phyloP scores from a whole-genome alignment of 1,140 invertebrate species.

The Calephelis virginiensis region DNA sequence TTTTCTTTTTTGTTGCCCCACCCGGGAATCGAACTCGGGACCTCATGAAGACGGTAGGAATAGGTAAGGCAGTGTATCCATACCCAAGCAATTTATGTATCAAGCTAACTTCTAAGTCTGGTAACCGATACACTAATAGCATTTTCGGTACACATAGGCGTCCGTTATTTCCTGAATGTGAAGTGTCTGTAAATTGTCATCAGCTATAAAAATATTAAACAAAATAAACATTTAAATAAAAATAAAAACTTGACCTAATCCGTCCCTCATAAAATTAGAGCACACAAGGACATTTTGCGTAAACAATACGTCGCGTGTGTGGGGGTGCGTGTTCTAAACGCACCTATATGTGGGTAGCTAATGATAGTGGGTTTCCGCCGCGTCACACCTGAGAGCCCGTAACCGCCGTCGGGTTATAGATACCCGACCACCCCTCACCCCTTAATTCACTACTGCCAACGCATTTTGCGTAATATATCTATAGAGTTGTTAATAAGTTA shows the following conservation, averaged over 20 bases:
- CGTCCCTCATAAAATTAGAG: constrained; percentile 42
- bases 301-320: constrained; percentile 42
- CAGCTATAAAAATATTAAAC: no score
- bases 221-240: no score
- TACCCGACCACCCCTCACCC: constrained; percentile 63
- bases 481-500: constrained; percentile 37
- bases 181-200: no score
- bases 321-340: constrained; percentile 42
- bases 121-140: no score
- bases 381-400: constrained; percentile 73
- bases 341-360: constrained; percentile 68
- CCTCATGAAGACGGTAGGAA: no score
- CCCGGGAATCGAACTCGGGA: no score
- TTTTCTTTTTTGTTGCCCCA: no score
- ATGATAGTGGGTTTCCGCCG: constrained; percentile 73
- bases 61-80: no score
- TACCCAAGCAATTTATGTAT: no score
- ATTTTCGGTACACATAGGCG: no score
- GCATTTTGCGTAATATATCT: constrained; percentile 43
- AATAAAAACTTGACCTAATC: constrained; percentile 39
- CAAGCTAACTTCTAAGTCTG: no score
- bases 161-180: no score
- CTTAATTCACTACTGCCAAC: constrained; percentile 56
- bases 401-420: constrained; percentile 71
- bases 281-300: constrained; percentile 49